phyloP scores from a whole-genome alignment of 2,113 vertebrate genomes.

The Tichodroma muraria region DNA sequence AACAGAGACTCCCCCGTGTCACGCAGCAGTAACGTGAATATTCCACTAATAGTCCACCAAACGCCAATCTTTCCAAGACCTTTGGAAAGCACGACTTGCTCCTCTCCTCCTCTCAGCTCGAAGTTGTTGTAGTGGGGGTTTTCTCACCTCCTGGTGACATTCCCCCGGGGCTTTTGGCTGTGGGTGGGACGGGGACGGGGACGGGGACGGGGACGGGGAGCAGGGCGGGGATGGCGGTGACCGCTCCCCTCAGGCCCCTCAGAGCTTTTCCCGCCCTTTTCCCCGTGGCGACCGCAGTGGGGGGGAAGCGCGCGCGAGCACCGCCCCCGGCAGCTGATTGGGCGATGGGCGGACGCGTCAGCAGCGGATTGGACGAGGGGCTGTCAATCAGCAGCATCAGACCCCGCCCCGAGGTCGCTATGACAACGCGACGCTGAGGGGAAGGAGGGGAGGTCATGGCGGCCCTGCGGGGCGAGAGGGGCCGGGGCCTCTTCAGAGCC shows the following conservation, averaged over 20 bases:
- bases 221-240: not conserved
- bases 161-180: not conserved
- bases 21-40: not conserved
- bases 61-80: not conserved
- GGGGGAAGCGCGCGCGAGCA: not conserved
- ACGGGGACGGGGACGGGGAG: not conserved
- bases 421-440: not conserved
- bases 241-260: not conserved
- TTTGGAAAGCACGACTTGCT: not conserved
- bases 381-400: rapidly evolving
- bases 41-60: not conserved
- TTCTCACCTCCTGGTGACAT: not conserved
- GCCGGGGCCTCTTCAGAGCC: too few relatives aligned
- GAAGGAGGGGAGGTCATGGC: not conserved
- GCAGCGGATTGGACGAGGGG: rapidly evolving
- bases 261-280: not conserved
- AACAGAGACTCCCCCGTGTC: not conserved
- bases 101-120: not conserved
- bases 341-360: rapidly evolving
- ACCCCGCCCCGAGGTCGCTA: not conserved
- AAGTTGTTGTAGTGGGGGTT: rapidly evolving
- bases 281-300: rapidly evolving
- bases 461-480: not conserved
- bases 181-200: not conserved
- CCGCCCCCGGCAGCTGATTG: not conserved